A percentile compares a stretch with the other conserved stretches of the same genome.
phyloP scores from a whole-genome alignment of 2,797 vertebrate genomes.

The Rhinophrynus dorsalis region DNA sequence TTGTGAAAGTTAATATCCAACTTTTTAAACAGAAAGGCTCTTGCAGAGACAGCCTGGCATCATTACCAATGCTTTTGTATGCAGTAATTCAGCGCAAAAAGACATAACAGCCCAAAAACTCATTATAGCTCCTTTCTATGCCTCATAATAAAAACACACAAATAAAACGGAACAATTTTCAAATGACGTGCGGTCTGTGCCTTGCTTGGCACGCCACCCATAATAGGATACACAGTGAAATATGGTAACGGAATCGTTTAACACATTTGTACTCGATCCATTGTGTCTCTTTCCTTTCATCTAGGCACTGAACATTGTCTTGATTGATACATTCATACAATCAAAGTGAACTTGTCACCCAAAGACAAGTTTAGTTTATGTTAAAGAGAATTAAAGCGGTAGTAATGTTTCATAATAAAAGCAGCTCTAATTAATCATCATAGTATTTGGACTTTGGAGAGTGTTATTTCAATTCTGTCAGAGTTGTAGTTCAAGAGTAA shows the following conservation, averaged over 20 bases:
- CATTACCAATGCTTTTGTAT: background rate
- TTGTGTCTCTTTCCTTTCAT: conserved; percentile 31
- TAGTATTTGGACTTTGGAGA: too few relatives aligned
- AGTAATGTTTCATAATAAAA: too few relatives aligned
- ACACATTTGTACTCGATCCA: conserved; percentile 19
- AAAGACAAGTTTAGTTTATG: too few relatives aligned
- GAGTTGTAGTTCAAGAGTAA: too few relatives aligned
- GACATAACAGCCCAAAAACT: conserved; percentile 17
- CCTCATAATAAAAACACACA: conserved; percentile 20
- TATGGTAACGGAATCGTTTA: conserved; percentile 19
- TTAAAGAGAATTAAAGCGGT: too few relatives aligned
- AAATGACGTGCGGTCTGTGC: background rate
- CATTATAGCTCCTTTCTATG: conserved; percentile 4
- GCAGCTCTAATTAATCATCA: too few relatives aligned
- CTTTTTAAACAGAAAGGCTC: background rate
- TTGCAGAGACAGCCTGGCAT: background rate
- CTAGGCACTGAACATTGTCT: background rate
- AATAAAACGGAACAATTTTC: conserved; percentile 29
- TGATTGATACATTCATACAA: conserved; percentile 35
- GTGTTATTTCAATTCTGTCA: too few relatives aligned
- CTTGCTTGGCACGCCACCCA: background rate
- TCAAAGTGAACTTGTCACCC: too few relatives aligned
- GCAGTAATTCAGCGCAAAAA: background rate
- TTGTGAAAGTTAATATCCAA: background rate
- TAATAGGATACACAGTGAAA: background rate